Evolutionary conservation across 2,797 vertebrate species (phyloP).

Genomic region (Nothura maculosa): DNA sequence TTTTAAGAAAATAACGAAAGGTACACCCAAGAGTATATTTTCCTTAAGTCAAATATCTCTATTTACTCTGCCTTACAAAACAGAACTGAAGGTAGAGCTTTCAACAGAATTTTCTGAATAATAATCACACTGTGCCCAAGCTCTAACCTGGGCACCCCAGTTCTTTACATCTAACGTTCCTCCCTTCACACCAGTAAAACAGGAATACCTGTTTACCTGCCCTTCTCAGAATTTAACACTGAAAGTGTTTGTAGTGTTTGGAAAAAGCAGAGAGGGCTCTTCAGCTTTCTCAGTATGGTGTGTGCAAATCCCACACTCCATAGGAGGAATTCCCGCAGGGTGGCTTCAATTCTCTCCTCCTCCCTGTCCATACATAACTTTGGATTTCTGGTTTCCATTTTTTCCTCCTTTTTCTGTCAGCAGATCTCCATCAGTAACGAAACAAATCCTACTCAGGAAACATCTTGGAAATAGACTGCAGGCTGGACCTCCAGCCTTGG

Average conservation of each 20-base stretch:
- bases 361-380: background rate
- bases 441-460: background rate
- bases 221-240: background rate
- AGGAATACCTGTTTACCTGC: background rate
- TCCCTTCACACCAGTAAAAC: background rate
- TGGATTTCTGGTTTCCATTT: background rate
- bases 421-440: rapidly evolving
- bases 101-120: background rate
- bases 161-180: too few relatives aligned
- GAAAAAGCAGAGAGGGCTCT: background rate
- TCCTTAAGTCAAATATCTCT: background rate
- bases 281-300: background rate
- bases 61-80: background rate
- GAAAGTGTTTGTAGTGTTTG: too few relatives aligned
- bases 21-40: background rate
- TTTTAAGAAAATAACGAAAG: background rate
- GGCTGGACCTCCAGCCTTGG: rapidly evolving
- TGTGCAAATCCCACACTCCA: background rate
- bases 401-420: background rate
- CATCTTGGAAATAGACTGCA: background rate
- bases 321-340: background rate
- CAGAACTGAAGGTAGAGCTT: background rate
- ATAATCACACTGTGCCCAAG: background rate
- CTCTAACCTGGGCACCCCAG: background rate
- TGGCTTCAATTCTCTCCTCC: background rate